phyloP scores from a whole-genome alignment of 2,113 vertebrate genomes.

The Cinclus cinclus region DNA sequence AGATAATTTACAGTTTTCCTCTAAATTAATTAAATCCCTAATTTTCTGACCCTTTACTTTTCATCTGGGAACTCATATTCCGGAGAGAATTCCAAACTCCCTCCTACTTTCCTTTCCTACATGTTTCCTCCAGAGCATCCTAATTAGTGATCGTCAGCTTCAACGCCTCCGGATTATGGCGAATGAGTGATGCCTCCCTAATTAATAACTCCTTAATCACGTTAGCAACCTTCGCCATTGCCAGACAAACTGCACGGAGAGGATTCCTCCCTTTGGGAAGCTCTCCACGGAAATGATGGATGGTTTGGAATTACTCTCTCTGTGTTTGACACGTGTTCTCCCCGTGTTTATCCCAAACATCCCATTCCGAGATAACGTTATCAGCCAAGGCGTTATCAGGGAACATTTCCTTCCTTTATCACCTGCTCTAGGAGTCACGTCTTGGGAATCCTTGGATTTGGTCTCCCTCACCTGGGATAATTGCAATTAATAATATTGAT shows the following conservation, averaged over 20 bases:
- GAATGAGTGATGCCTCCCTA: background rate
- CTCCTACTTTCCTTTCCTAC: background rate
- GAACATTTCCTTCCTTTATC: background rate
- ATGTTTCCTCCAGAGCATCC: background rate
- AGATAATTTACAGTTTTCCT: background rate
- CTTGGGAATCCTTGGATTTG: background rate
- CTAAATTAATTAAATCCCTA: background rate
- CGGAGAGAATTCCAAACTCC: background rate
- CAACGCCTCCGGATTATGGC: background rate
- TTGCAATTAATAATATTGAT: background rate
- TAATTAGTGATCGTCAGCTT: background rate
- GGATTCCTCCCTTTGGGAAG: background rate
- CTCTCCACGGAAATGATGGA: background rate
- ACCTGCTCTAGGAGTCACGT: background rate
- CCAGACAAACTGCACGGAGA: background rate
- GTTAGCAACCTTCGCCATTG: background rate
- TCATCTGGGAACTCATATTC: background rate
- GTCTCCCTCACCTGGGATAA: background rate
- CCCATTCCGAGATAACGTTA: background rate
- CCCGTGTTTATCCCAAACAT: background rate
- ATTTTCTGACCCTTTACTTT: background rate
- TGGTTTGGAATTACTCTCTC: background rate
- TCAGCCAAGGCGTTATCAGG: background rate
- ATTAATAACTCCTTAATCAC: slow-evolving; percentile 9
- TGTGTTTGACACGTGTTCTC: background rate